A percentile compares a stretch with the other conserved stretches of the same genome.
These are phyloP conservation scores for Atethmia centrago DNA, from an alignment of 2,888 invertebrate genomes.

Conservation along the genomic window DNA sequence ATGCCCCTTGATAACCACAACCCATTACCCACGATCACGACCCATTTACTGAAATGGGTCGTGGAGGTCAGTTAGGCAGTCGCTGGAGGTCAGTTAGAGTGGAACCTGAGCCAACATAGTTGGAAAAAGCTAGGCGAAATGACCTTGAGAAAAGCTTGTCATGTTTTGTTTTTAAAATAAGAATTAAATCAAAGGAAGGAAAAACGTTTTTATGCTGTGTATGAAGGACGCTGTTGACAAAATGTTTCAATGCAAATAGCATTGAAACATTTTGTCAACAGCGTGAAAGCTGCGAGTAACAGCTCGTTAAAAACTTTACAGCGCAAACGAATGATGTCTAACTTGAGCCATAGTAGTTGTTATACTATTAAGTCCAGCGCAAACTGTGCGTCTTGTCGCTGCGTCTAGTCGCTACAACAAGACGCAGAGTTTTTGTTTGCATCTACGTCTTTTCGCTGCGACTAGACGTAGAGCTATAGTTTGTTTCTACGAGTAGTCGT, in stretches of 20 bases:
- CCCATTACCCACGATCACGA: no score
- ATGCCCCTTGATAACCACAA: no score
- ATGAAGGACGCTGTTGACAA: slow-evolving; percentile 21
- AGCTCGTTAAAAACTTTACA: slow-evolving; percentile 62
- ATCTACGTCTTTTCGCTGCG: no score
- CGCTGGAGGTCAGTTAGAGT: neutral
- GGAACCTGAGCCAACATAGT: no score
- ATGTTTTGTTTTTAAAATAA: neutral
- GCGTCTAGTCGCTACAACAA: no score
- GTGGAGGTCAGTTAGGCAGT: neutral
- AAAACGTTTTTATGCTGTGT: neutral
- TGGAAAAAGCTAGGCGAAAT: no score
- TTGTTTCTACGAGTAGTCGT: no score
- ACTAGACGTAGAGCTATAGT: no score
- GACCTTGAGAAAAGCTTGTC: neutral
- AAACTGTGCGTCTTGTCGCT: no score
- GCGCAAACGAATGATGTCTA: slow-evolving; percentile 45
- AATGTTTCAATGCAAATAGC: no score
- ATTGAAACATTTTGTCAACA: slow-evolving; percentile 46
- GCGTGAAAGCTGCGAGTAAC: slow-evolving; percentile 31
- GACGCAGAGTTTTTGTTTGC: no score
- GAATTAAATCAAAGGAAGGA: neutral
- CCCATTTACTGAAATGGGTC: neutral
- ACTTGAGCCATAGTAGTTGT: slow-evolving; percentile 18
- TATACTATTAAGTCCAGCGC: no score